A percentile compares a stretch with the other conserved stretches of the same genome.
Evolutionary conservation across 2,113 vertebrate species (phyloP).

Genomic region (Okapia johnstoni): DNA sequence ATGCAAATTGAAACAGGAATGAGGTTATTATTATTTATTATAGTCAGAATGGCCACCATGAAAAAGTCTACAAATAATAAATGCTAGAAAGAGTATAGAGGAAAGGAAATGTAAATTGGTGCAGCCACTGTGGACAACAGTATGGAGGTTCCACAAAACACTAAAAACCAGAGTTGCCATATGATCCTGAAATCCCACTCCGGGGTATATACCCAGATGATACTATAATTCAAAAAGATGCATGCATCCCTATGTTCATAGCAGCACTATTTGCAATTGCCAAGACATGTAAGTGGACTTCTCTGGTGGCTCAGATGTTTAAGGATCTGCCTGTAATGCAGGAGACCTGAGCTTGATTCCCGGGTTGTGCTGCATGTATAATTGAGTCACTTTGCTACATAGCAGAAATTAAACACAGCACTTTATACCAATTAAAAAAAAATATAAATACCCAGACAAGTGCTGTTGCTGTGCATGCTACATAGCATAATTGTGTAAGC

Average conservation of each 20-base stretch:
- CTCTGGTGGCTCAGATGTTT: background rate
- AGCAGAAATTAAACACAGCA: background rate
- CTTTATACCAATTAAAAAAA: background rate
- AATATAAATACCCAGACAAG: background rate
- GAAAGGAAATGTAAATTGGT: background rate
- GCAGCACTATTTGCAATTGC: background rate
- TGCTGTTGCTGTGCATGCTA: rapidly evolving
- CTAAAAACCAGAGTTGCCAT: background rate
- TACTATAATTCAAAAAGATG: background rate
- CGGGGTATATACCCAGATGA: background rate
- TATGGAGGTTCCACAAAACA: background rate
- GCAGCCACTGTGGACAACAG: background rate
- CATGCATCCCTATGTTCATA: background rate
- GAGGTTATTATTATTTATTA: background rate
- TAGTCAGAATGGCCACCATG: background rate
- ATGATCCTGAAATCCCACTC: background rate
- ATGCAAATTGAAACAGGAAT: background rate
- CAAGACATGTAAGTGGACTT: background rate
- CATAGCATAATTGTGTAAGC: background rate
- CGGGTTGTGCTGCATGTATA: background rate
- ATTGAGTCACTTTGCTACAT: background rate
- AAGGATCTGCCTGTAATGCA: background rate
- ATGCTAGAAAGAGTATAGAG: background rate
- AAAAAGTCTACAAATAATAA: background rate
- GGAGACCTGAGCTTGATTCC: background rate